Evolutionary conservation across 2,113 vertebrate species (phyloP), one percentile per base, ranked within the genome.

Genomic region (Miniopterus natalensis): DNA sequence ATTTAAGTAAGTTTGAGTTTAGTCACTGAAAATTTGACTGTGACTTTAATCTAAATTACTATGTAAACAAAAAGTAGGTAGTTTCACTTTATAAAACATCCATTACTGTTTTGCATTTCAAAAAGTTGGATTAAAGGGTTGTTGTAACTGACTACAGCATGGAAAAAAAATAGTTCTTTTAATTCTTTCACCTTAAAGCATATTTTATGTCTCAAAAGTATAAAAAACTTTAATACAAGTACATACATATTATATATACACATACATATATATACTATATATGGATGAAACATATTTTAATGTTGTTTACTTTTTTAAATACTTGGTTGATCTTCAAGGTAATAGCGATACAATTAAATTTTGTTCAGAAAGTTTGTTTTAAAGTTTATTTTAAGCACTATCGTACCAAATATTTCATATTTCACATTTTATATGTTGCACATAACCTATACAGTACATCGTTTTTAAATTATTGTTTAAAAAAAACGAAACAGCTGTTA

Each of bases 271-370:
- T 97, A 98, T 98, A 98, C 98, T 98, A 98, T 98, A 98, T 99
- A 98, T 98, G 98, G 98, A 98, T 98, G 98, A 98, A 99, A 98
- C 98, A 98, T 98, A 99, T 99, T 99, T 99, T 99, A 98, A 98
- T 99, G 98, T 99, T 99, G 98, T 99, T 99, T 99, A 99, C 99
- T 99, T 99, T 99, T 99, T 98, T 98, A 98, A 98, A 99, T 98
- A 98, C 98, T 98, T 98, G 97, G 98, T 98, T 99, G 98, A 98
- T 99, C 98, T 98, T 98, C 98, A 99, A 98, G 98, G 98, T 99
- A 98, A 98, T 98, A 98, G 98, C 98, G 98, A 98, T 98, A 98
- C 98, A 98, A 98, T 98, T 98, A 98, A 98, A 98, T 98, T 98
- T 98, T 98, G 97, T 98, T 98, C 98, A 97, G 96, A 98, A 97